Evolutionary conservation across 2,888 invertebrate genomes (phyloP), one percentile per base, ranked within the genome.

Genomic region (Tenthredo livida): DNA sequence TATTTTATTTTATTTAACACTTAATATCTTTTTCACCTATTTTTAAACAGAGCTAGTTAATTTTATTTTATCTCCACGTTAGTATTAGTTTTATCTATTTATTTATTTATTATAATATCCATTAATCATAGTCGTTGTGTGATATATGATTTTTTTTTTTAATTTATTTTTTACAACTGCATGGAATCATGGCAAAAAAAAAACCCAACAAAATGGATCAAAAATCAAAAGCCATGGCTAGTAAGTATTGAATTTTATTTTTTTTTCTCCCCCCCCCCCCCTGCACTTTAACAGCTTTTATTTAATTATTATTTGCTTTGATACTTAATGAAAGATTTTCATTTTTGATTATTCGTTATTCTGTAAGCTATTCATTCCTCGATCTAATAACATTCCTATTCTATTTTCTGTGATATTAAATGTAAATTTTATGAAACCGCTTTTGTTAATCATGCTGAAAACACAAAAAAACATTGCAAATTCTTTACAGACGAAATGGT

Each of bases 401-500:
- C 2, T n/a, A 1, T n/a, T 54, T 54, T 54, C 5, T n/a, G 17
- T n/a, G n/a, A n/a, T n/a, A 37, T n/a, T n/a, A n/a, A n/a, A 1
- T 17, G 7, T n/a, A 7, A 54, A n/a, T 54, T n/a, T 17, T 54
- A n/a, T 17, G 17, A 7, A 54, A 54, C n/a, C 17, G 54, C 54
- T 54, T 54, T 54, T 54, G n/a, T 54, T 2, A 54, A 54, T 54
- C 7, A 54, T n/a, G 54, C 54, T 54, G 86, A 87, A 85, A 89
- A 87, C 29, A 33, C 6, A 37, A 37, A 37, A 1, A 37, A 37
- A 37, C 37, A 37, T 2, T 37, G 0, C 6, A 37, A 6, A 37
- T 37, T 67, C 17, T 89, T 94, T 94, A 92, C 96, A 97, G 97
- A 97, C 96, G 97, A 97, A 93, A 95, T 97, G 94, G 97, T 97